phyloP scores from a whole-genome alignment of 2,113 vertebrate species.

The Carettochelys insculpta region DNA sequence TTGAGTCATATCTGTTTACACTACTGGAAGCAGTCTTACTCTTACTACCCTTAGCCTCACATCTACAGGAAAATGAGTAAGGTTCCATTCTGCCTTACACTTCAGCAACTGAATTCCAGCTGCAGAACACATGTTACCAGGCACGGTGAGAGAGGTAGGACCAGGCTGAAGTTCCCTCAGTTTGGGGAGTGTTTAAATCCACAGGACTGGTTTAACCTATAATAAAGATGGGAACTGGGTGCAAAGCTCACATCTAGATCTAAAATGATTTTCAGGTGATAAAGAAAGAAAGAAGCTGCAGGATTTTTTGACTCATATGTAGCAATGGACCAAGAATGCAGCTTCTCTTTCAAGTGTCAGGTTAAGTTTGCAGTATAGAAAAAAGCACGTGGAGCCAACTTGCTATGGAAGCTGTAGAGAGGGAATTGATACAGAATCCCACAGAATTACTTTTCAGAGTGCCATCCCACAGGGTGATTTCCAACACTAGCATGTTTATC shows the following conservation, averaged over 20 bases:
- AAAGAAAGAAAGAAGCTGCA: not conserved
- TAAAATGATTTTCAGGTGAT: not conserved
- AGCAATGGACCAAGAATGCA: not conserved
- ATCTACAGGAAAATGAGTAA: not conserved
- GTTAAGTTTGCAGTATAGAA: not conserved
- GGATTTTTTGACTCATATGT: not conserved
- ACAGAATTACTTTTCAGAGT: not conserved
- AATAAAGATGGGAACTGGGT: not conserved
- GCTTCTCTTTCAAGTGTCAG: not conserved
- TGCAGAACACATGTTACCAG: not conserved
- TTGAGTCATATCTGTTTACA: not conserved
- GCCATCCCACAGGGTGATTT: not conserved
- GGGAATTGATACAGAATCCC: not conserved
- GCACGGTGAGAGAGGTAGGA: not conserved
- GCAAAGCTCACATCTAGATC: not conserved
- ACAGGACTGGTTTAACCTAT: not conserved
- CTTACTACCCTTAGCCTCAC: not conserved
- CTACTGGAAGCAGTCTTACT: not conserved
- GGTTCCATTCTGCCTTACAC: fast-evolving
- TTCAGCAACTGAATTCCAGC: not conserved
- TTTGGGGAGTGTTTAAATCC: not conserved
- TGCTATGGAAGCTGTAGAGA: not conserved
- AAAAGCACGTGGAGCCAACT: not conserved
- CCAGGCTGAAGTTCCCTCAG: not conserved
- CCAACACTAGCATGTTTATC: not conserved